These are phyloP conservation scores for Phorcus lineatus DNA, from an alignment of 2,888 invertebrate species.

Conservation along the genomic window DNA sequence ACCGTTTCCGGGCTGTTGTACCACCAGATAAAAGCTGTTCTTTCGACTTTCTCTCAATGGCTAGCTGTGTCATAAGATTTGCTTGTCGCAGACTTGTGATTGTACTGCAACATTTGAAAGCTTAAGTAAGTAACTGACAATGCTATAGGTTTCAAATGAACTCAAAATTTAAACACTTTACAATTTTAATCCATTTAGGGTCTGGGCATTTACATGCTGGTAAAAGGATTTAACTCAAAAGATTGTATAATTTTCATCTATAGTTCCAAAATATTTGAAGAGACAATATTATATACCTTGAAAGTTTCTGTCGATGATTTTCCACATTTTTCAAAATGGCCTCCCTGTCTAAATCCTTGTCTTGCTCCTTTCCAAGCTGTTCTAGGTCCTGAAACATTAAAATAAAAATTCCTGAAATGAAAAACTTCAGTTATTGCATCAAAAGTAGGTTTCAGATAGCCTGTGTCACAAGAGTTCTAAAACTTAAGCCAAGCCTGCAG, in stretches of 20 bases:
- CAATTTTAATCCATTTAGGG: no score
- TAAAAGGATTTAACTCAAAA: no score
- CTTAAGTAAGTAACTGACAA: neutral
- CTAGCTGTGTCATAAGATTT: slow-evolving; percentile 65
- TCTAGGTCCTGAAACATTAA: slow-evolving; percentile 63
- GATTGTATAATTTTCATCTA: no score
- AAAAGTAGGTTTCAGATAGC: no score
- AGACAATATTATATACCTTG: slow-evolving; percentile 49
- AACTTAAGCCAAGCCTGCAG: no score
- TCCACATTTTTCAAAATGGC: slow-evolving; percentile 69
- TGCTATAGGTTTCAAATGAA: no score
- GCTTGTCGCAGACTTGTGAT: slow-evolving; percentile 68
- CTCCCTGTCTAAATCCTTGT: slow-evolving; percentile 65
- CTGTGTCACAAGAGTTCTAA: no score
- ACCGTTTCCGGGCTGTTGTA: slow-evolving; percentile 60
- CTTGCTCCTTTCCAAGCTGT: slow-evolving; percentile 68
- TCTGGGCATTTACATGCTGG: no score
- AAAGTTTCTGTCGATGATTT: slow-evolving; percentile 64
- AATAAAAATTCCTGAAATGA: neutral
- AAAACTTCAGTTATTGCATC: no score
- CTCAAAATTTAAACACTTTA: no score
- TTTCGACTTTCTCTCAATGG: slow-evolving; percentile 66
- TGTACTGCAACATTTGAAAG: slow-evolving; percentile 52
- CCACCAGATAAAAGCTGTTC: slow-evolving; percentile 63
- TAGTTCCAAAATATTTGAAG: no score